Percentiles rank a stretch among this genome's conserved stretches.
Evolutionary conservation across 2,797 vertebrate genomes (phyloP).

Genomic region (Linurgus olivaceus): DNA sequence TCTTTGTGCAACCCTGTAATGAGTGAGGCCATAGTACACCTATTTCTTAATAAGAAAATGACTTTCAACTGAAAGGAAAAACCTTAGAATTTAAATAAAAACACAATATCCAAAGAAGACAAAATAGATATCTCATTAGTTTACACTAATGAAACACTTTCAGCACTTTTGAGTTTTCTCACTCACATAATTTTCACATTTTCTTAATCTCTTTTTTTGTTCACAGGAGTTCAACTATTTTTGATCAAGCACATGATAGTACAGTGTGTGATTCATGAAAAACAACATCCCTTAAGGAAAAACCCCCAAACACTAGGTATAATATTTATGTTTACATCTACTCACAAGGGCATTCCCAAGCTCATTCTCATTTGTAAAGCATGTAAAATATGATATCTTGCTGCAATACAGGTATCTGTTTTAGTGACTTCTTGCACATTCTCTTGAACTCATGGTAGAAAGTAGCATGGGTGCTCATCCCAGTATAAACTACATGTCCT

Average conservation of each 20-base stretch:
- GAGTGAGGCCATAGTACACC: background rate
- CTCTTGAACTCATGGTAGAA: background rate
- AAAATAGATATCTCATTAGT: background rate
- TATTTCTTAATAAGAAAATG: background rate
- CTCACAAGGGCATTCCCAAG: background rate
- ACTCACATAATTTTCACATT: background rate
- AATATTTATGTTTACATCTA: background rate
- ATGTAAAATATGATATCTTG: background rate
- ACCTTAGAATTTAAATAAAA: background rate
- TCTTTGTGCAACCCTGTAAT: background rate
- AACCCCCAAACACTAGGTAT: rapidly evolving
- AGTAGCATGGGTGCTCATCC: background rate
- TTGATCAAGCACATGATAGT: background rate
- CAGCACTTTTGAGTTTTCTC: background rate
- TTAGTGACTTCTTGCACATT: background rate
- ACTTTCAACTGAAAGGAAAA: background rate
- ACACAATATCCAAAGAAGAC: background rate
- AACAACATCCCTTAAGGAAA: background rate
- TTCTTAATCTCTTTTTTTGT: background rate
- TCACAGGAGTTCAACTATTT: background rate
- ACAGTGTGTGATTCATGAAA: background rate
- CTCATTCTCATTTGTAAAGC: background rate
- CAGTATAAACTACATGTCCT: background rate
- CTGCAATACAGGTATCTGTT: background rate
- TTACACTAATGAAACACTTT: background rate